A percentile compares a stretch with the other conserved stretches of the same genome.
These are phyloP conservation scores for Eremophila alpestris DNA, from an alignment of 2,797 vertebrate species.

Conservation along the genomic window DNA sequence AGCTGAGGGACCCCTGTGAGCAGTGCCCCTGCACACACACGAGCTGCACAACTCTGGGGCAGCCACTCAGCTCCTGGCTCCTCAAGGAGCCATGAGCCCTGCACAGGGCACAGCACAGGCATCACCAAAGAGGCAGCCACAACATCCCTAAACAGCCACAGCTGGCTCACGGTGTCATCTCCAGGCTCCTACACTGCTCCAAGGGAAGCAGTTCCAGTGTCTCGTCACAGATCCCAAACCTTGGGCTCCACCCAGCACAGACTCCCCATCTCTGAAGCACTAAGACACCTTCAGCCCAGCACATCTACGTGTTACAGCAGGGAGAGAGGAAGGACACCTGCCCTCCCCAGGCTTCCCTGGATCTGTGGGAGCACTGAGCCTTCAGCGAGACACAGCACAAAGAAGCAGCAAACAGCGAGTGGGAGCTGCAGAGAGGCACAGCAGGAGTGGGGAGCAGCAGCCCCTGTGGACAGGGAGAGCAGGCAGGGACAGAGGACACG, in stretches of 20 bases:
- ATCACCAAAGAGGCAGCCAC: fast-evolving
- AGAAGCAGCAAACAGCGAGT: background rate
- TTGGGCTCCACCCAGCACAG: background rate
- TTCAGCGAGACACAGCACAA: background rate
- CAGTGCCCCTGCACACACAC: fast-evolving
- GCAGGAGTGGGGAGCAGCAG: background rate
- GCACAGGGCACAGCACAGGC: background rate
- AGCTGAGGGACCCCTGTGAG: background rate
- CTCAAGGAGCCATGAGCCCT: background rate
- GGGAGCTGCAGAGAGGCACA: background rate
- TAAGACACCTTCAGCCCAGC: background rate
- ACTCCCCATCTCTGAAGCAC: background rate
- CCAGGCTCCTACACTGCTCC: background rate
- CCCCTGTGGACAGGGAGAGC: background rate
- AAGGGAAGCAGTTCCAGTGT: fast-evolving
- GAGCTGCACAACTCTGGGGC: fast-evolving
- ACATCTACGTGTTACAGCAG: background rate
- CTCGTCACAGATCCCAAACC: background rate
- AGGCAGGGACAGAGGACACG: background rate
- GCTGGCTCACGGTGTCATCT: fast-evolving
- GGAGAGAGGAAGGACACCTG: background rate
- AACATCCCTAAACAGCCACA: fast-evolving
- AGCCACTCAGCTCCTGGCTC: background rate
- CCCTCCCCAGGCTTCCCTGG: fast-evolving
- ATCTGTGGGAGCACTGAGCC: background rate